Evolutionary conservation across 2,888 invertebrate species (phyloP).

Genomic region (Pristionchus maxplancki): DNA sequence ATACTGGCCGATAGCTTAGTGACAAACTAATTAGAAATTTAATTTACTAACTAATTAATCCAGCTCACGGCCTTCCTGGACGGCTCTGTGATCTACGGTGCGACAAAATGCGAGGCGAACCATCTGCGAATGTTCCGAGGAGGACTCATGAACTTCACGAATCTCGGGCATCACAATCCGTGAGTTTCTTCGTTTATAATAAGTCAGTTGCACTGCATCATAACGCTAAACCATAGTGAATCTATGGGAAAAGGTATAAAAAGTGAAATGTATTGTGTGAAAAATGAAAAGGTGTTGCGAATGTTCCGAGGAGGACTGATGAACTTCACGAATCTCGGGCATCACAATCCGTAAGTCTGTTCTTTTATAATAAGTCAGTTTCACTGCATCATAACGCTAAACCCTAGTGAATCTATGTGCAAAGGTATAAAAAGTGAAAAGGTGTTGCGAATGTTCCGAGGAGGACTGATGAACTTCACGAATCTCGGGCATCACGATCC

Average conservation of each 20-base stretch:
- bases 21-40: no score
- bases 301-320: conserved; percentile 71
- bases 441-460: conserved; percentile 69
- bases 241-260: no score
- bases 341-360: conserved; percentile 43
- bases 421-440: no score
- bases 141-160: conserved; percentile 73
- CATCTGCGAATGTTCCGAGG: conserved; percentile 68
- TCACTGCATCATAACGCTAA: no score
- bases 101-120: conserved; percentile 72
- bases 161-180: conserved; percentile 56
- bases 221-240: no score
- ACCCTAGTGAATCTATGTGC: no score
- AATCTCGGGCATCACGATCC: conserved; percentile 57
- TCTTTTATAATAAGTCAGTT: no score
- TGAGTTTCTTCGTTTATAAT: background rate
- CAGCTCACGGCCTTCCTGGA: conserved; percentile 83
- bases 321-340: conserved; percentile 69
- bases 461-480: conserved; percentile 74
- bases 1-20: no score
- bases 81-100: conserved; percentile 76
- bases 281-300: no score
- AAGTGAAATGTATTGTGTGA: no score
- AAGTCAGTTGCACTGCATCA: no score
- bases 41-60: no score